phyloP scores from a whole-genome alignment of 1,140 invertebrate genomes.

The Caerostris darwini region DNA sequence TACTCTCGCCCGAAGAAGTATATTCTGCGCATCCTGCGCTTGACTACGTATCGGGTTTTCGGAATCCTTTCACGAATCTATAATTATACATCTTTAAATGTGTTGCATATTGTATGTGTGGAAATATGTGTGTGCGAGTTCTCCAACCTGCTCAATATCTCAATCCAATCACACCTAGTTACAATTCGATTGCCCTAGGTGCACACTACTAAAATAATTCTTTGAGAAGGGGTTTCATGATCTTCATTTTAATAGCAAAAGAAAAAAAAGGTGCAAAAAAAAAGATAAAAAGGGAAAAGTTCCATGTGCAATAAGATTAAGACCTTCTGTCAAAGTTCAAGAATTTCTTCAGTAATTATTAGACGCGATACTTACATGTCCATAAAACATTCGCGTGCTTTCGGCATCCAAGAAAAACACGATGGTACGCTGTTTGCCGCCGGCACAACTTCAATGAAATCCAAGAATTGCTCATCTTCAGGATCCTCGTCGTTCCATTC shows the following conservation, averaged over 20 bases:
- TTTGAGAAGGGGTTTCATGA: not conserved
- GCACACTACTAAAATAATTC: not conserved
- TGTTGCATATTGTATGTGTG: too few relatives aligned
- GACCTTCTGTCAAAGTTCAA: too few relatives aligned
- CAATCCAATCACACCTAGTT: too few relatives aligned
- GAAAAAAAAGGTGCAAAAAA: not conserved
- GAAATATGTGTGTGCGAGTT: too few relatives aligned
- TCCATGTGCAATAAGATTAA: too few relatives aligned
- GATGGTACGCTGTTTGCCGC: constrained; percentile 41
- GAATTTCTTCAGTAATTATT: not conserved
- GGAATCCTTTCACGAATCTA: too few relatives aligned
- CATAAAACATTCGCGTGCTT: constrained; percentile 10
- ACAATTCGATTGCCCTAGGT: too few relatives aligned
- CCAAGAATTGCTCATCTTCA: constrained; percentile 29
- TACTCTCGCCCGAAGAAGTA: too few relatives aligned
- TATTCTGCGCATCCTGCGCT: too few relatives aligned
- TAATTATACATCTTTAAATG: too few relatives aligned
- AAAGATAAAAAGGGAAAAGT: not conserved
- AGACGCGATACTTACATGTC: not conserved
- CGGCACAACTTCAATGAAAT: constrained; percentile 46
- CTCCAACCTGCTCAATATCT: too few relatives aligned
- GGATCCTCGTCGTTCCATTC: constrained; percentile 25
- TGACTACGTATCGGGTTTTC: too few relatives aligned
- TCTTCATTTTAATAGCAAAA: not conserved
- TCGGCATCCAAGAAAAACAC: constrained; percentile 46